phyloP scores from a whole-genome alignment of 2,888 invertebrate genomes.

The Octodonta nipae region DNA sequence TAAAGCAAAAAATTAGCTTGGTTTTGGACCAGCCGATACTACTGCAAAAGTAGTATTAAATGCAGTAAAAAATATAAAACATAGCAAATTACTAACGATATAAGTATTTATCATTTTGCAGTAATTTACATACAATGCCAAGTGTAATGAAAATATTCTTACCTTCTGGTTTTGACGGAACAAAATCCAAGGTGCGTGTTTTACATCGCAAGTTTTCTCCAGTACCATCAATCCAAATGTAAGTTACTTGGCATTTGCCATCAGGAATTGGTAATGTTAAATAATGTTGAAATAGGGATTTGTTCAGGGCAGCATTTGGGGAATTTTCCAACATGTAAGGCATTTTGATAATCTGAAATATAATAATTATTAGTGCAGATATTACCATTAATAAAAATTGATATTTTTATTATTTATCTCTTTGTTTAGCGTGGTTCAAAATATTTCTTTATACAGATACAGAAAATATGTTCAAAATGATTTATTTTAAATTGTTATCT shows the following conservation, averaged over 20 bases:
- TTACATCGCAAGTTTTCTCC: slow-evolving; percentile 79
- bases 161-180: slow-evolving; percentile 67
- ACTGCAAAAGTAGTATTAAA: too few species aligned
- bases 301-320: slow-evolving; percentile 71
- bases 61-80: too few species aligned
- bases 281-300: slow-evolving; percentile 58
- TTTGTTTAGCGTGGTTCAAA: too few species aligned
- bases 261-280: slow-evolving; percentile 65
- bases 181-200: slow-evolving; percentile 71
- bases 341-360: too few species aligned
- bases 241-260: slow-evolving; percentile 69
- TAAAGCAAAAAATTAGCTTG: too few species aligned
- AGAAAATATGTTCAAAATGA: too few species aligned
- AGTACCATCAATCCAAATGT: slow-evolving; percentile 90
- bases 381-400: too few species aligned
- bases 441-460: too few species aligned
- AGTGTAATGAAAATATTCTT: slow-evolving; percentile 19
- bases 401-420: too few species aligned
- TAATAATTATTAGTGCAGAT: too few species aligned
- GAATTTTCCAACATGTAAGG: slow-evolving; percentile 49
- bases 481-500: too few species aligned
- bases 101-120: not conserved
- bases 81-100: not conserved
- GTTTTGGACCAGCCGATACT: too few species aligned
- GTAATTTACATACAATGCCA: not conserved